phyloP scores from a whole-genome alignment of 2,113 vertebrate genomes.

The Pandion haliaetus region DNA sequence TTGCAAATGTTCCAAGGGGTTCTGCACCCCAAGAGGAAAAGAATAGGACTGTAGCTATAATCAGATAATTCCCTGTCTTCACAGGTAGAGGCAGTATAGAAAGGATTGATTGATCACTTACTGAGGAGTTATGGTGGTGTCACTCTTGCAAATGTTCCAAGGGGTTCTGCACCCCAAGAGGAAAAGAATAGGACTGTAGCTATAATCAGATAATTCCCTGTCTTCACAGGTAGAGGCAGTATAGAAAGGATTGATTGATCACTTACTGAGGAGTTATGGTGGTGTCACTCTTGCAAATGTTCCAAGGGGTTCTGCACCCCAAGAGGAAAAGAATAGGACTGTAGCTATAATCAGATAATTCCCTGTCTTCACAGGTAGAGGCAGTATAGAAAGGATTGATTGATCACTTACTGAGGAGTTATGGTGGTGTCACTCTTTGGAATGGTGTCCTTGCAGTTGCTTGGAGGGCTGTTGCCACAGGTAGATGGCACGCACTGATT shows the following conservation, averaged over 20 bases:
- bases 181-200: neutral
- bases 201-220: neutral
- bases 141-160: neutral
- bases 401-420: neutral
- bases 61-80: neutral
- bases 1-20: neutral
- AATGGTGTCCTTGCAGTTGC: neutral
- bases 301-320: neutral
- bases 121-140: neutral
- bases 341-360: neutral
- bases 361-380: neutral
- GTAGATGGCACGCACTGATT: neutral
- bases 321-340: neutral
- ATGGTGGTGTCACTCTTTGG: neutral
- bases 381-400: neutral
- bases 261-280: neutral
- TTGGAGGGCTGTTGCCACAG: neutral
- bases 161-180: neutral
- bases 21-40: neutral
- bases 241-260: neutral
- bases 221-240: neutral
- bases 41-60: neutral
- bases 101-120: neutral
- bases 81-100: neutral
- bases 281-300: neutral